phyloP scores from a whole-genome alignment of 2,888 invertebrate species.

The Tanytarsus gracilentus region DNA sequence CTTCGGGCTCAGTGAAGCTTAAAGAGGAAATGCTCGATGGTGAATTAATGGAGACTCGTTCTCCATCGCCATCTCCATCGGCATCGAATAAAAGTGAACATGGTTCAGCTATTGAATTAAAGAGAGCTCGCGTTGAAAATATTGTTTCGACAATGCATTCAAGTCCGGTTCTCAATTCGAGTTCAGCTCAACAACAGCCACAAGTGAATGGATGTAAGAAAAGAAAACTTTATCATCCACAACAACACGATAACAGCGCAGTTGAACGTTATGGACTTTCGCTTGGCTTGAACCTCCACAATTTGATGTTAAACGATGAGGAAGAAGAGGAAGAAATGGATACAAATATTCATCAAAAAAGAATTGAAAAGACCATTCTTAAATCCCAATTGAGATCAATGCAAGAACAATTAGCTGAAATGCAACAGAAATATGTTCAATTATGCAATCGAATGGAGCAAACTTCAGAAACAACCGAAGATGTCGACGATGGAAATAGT shows the following conservation, averaged over 20 bases:
- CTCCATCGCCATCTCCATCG: slow-evolving; percentile 40
- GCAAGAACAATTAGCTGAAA: slow-evolving; percentile 82
- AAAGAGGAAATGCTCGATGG: slow-evolving; percentile 48
- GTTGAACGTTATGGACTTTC: slow-evolving; percentile 54
- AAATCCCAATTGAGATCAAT: slow-evolving; percentile 77
- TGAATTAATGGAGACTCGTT: slow-evolving; percentile 47
- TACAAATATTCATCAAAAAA: slow-evolving; percentile 71
- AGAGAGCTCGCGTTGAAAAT: slow-evolving; percentile 89
- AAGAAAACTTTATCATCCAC: slow-evolving; percentile 89
- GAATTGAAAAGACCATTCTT: slow-evolving; percentile 76
- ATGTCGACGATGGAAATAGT: slow-evolving; percentile 63
- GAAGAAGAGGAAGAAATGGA: slow-evolving; percentile 62
- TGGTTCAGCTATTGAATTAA: slow-evolving; percentile 59
- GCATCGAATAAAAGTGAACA: slow-evolving; percentile 22
- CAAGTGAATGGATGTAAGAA: slow-evolving; percentile 82
- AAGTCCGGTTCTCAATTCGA: slow-evolving; percentile 63
- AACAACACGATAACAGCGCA: slow-evolving; percentile 70
- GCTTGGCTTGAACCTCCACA: slow-evolving; percentile 49
- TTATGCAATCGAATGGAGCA: slow-evolving; percentile 78
- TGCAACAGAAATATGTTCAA: slow-evolving; percentile 85
- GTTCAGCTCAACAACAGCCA: slow-evolving; percentile 45
- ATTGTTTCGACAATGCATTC: slow-evolving; percentile 90
- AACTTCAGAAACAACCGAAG: slow-evolving; percentile 59
- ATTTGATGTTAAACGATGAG: slow-evolving; percentile 49
- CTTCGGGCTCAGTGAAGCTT: slow-evolving; percentile 49